These are phyloP conservation scores for Peromyscus leucopus DNA, from an alignment of 2,113 vertebrate genomes.

Conservation along the genomic window DNA sequence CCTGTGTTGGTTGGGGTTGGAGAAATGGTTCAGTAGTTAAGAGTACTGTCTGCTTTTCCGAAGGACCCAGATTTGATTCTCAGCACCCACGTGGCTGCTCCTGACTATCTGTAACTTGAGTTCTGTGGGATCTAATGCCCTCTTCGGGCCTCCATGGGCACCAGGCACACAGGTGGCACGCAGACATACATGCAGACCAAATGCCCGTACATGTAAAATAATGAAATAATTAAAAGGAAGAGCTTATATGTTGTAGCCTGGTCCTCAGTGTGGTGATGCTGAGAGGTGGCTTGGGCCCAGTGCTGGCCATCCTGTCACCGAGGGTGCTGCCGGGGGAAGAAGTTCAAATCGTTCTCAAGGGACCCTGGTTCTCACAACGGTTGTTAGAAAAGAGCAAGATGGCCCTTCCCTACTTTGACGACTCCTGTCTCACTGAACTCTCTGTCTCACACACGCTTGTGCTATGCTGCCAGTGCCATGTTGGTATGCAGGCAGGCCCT, in stretches of 20 bases:
- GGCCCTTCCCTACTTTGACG: background rate
- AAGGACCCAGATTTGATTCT: background rate
- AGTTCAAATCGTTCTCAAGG: background rate
- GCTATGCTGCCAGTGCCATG: accelerated
- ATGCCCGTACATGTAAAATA: background rate
- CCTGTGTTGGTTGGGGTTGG: background rate
- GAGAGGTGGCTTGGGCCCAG: background rate
- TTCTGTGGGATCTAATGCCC: background rate
- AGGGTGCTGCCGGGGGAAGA: background rate
- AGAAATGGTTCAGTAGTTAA: background rate
- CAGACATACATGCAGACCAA: background rate
- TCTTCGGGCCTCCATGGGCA: background rate
- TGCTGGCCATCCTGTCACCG: background rate
- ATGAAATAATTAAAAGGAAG: background rate
- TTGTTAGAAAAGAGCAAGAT: background rate
- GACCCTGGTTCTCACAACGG: background rate
- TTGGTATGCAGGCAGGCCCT: background rate
- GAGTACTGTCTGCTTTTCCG: background rate
- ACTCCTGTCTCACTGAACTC: background rate
- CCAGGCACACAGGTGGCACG: background rate
- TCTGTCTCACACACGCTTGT: background rate
- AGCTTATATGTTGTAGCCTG: background rate
- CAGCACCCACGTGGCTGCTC: background rate
- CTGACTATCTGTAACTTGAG: background rate
- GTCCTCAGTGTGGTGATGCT: no score